Base-by-base conservation (phyloP, 2,113 vertebrate species). In the Ochotona princeps region DNA sequence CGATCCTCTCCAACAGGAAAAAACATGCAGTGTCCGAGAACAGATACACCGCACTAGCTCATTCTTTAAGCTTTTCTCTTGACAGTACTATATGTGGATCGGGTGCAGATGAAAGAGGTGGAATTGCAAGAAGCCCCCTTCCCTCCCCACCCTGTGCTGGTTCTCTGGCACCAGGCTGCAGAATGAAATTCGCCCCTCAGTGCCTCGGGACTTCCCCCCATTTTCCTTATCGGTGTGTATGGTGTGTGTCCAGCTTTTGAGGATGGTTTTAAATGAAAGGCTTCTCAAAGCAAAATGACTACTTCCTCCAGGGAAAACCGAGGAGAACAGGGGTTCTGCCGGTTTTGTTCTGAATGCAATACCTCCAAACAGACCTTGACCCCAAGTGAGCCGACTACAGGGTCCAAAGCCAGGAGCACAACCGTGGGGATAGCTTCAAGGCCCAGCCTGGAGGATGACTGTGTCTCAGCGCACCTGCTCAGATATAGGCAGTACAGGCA, bases 91-190 rank as follows among this genome's bases (percentile, higher is more conserved):
- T 44, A 44, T 44, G 38, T 44, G 38, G 38, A 44, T 44, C 6
- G 3, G 38, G 38, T 44, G 38, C 38, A 44, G 38, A 44, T 44
- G 38, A 44, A 44, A 44, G 38, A 44, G 38, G 38, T 44, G 38
- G 6, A 44, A 44, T 44, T 44, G 38, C 38, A 44, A 44, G 38
- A 6, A 44, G 6, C 38, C 38, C 38, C 38, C 38, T 44, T 3
- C 38, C 38, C 38, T 44, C 38, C 38, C 38, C 38, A 6, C 38
- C 38, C 38, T 6, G 6, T 44, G 38, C 38, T 44, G 38, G 38
- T 44, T 44, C 38, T 54, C 1, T 1, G 2, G 15, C 8, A 14
- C 0, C 0, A 2, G 8, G 25, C 28, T 5, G 6, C 2, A 0
- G 30, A 54, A 38, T 21, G 1, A 0, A 30, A 54, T 18, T 1